These are phyloP conservation scores for Elephantulus edwardii DNA, from an alignment of 2,113 vertebrate species.

Conservation along the genomic window DNA sequence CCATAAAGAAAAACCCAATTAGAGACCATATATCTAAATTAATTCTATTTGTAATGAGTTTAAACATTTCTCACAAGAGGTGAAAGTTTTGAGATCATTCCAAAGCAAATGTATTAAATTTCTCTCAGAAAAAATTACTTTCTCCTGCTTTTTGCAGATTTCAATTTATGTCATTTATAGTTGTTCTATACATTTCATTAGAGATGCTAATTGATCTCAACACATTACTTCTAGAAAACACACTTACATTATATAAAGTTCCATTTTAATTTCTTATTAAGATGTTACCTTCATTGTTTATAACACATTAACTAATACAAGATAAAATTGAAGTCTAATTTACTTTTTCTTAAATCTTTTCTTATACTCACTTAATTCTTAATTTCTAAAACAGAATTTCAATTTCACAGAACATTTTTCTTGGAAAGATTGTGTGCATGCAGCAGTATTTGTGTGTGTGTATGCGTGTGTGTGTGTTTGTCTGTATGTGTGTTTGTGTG, in stretches of 20 bases:
- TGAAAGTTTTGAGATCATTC: conserved; percentile 61
- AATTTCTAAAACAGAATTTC: conserved; percentile 41
- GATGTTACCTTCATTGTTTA: conserved; percentile 56
- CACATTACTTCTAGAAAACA: conserved; percentile 69
- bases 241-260: conserved; percentile 58
- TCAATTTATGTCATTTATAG: conserved; percentile 58
- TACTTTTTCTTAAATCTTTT: conserved; percentile 38
- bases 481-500: background rate
- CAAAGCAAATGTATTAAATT: conserved; percentile 56
- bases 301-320: conserved; percentile 42
- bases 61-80: conserved; percentile 28
- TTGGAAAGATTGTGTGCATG: conserved; percentile 10
- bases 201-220: conserved; percentile 62
- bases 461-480: too few relatives aligned
- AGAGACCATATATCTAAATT: conserved; percentile 50
- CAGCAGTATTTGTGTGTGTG: background rate
- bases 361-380: conserved; percentile 34
- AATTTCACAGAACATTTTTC: background rate
- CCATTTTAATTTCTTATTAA: conserved; percentile 59
- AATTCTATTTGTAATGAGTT: conserved; percentile 44
- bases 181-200: conserved; percentile 64
- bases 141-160: conserved; percentile 41
- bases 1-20: conserved; percentile 8
- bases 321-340: conserved; percentile 63
- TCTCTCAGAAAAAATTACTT: conserved; percentile 55